Percentiles rank a stretch among this genome's conserved stretches.
These are phyloP conservation scores for Clupea harengus DNA, from an alignment of 2,113 vertebrate species.

Conservation along the genomic window DNA sequence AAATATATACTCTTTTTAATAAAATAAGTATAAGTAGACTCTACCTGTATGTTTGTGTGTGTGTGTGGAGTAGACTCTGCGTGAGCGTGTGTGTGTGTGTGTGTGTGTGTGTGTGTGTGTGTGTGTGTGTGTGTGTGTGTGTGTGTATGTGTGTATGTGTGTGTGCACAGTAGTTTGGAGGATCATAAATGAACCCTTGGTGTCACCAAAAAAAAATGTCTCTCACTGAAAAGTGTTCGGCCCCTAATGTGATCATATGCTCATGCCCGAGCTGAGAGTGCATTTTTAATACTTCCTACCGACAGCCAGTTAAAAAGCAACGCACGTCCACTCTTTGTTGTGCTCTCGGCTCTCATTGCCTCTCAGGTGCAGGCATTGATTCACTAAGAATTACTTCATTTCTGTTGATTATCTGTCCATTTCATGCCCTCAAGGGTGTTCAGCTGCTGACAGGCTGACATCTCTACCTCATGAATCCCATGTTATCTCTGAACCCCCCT, in stretches of 20 bases:
- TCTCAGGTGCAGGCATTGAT: background rate
- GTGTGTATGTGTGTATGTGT: too few species aligned
- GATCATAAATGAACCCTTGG: too few species aligned
- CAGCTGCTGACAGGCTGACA: background rate
- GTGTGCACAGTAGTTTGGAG: too few species aligned
- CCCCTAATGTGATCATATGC: background rate
- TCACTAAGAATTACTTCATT: background rate
- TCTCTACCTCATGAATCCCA: background rate
- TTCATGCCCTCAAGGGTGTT: background rate
- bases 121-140: too few species aligned
- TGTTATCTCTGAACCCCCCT: background rate
- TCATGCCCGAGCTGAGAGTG: background rate
- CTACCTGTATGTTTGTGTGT: too few species aligned
- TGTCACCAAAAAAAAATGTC: background rate
- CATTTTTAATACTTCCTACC: background rate
- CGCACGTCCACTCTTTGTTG: background rate
- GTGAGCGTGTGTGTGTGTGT: too few species aligned
- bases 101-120: too few species aligned
- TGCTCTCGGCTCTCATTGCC: background rate
- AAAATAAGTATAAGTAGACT: too few species aligned
- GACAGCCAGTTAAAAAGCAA: background rate
- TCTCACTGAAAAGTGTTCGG: background rate
- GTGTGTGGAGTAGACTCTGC: too few species aligned
- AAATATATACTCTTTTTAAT: too few species aligned
- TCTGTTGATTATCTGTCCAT: slow-evolving; percentile 1